These are phyloP conservation scores for Synodontis membranacea DNA, from an alignment of 2,113 vertebrate genomes.

Conservation along the genomic window DNA sequence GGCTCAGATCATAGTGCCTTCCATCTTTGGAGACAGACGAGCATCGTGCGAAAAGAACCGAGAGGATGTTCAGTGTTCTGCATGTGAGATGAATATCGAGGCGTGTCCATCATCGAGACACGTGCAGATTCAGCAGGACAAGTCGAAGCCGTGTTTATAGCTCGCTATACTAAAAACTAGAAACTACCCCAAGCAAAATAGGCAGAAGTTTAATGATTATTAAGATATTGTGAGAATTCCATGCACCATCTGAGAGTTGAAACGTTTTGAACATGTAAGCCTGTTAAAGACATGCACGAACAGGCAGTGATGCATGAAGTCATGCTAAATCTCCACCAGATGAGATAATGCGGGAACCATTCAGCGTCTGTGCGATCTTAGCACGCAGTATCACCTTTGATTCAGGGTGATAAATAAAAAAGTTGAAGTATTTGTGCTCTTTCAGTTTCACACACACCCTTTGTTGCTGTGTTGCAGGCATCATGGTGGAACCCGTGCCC, in stretches of 20 bases:
- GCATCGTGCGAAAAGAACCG: too few relatives aligned
- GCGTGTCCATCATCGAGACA: not conserved
- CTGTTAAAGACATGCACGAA: not conserved
- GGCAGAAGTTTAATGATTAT: too few relatives aligned
- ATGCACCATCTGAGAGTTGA: not conserved
- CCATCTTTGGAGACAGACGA: too few relatives aligned
- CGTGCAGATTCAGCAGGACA: not conserved
- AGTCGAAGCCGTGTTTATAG: not conserved
- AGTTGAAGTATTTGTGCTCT: not conserved
- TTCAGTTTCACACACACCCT: not conserved
- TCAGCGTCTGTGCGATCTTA: not conserved
- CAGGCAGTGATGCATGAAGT: not conserved
- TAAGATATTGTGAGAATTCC: not conserved
- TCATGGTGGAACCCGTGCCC: constrained; percentile 89
- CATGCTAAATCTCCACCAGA: not conserved
- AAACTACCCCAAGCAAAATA: too few relatives aligned
- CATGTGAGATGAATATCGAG: not conserved
- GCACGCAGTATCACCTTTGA: not conserved
- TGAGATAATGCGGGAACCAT: not conserved
- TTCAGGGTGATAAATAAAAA: too few relatives aligned
- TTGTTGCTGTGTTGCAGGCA: constrained; percentile 47
- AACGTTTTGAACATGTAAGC: not conserved
- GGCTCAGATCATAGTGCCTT: too few relatives aligned
- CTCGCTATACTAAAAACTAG: not conserved
- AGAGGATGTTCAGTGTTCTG: too few relatives aligned